Evolutionary conservation across 2,888 invertebrate species (phyloP).

Genomic region (Helleia helle): DNA sequence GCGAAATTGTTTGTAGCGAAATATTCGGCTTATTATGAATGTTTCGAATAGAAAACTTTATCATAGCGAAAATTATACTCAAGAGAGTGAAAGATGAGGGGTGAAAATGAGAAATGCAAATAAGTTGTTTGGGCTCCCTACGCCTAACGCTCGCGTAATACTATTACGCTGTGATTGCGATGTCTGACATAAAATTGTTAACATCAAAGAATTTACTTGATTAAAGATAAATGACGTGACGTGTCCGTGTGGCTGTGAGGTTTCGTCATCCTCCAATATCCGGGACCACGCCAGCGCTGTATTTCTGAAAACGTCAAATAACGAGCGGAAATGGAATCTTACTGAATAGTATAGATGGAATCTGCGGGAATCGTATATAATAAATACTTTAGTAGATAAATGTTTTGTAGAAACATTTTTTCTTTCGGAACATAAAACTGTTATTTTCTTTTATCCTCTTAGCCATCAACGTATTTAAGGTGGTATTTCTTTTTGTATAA

Average conservation of each 20-base stretch:
- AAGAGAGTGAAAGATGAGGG: conserved; percentile 48
- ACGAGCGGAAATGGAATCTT: conserved; percentile 43
- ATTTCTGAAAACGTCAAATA: conserved; percentile 39
- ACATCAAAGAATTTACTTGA: conserved; percentile 8
- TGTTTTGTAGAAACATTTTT: too few relatives aligned
- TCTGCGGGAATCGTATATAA: conserved; percentile 2
- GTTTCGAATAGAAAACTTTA: conserved; percentile 16
- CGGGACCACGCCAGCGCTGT: conserved; percentile 36
- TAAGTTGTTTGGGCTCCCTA: conserved; percentile 53
- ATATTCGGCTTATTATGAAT: conserved; percentile 1
- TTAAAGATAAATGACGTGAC: conserved; percentile 3
- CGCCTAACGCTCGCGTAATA: conserved; percentile 55
- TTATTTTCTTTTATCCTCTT: too few relatives aligned
- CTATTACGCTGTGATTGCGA: conserved; percentile 45
- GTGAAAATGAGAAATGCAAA: conserved; percentile 69
- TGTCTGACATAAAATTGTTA: conserved; percentile 32
- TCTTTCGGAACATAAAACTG: too few relatives aligned
- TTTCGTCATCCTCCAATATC: conserved; percentile 51
- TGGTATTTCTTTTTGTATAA: too few relatives aligned
- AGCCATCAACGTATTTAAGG: too few relatives aligned
- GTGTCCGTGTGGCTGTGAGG: conserved; percentile 4
- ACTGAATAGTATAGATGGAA: conserved; percentile 23
- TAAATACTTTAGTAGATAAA: too few relatives aligned
- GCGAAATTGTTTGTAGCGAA: not conserved
- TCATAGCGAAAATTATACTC: conserved; percentile 50